Evolutionary conservation across 2,113 vertebrate genomes (phyloP).

Genomic region (Gobius niger): DNA sequence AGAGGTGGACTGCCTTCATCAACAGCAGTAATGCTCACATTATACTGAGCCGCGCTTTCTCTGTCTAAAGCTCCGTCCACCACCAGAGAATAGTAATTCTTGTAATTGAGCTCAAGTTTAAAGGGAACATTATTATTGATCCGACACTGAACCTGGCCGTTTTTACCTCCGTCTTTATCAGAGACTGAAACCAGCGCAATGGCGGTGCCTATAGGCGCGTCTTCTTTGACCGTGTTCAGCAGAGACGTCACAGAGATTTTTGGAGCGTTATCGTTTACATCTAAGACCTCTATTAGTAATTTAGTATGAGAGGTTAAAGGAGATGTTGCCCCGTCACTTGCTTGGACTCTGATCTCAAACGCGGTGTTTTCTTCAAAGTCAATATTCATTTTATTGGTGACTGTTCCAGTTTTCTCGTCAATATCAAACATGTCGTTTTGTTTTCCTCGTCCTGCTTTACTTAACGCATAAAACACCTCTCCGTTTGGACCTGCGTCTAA

Average conservation of each 20-base stretch:
- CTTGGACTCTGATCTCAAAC: conserved; percentile 83
- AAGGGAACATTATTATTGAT: conserved; percentile 73
- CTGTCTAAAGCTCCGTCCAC: conserved; percentile 79
- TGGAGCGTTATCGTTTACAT: conserved; percentile 86
- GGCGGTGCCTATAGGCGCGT: conserved; percentile 74
- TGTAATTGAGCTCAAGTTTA: conserved; percentile 66
- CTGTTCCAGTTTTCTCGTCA: conserved; percentile 36
- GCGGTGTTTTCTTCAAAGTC: conserved; percentile 64
- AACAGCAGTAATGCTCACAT: conserved; percentile 77
- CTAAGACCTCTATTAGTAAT: conserved; percentile 81
- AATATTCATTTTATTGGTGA: conserved; percentile 57
- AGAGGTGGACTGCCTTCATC: conserved; percentile 82
- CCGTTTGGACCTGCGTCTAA: conserved; percentile 83
- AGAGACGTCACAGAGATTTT: conserved; percentile 82
- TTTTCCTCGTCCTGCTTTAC: conserved; percentile 64
- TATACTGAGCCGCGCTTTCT: conserved; percentile 77
- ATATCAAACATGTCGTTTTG: conserved; percentile 76
- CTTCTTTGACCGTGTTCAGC: conserved; percentile 76
- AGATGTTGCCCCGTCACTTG: conserved; percentile 78
- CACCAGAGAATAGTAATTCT: conserved; percentile 81
- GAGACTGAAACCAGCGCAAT: conserved; percentile 82
- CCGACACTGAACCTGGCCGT: conserved; percentile 72
- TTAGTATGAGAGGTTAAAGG: conserved; percentile 76
- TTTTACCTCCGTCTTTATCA: conserved; percentile 79
- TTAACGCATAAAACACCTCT: conserved; percentile 80